Base-by-base conservation (phyloP, 2,797 vertebrate species). In the Molossus alvarezi region DNA sequence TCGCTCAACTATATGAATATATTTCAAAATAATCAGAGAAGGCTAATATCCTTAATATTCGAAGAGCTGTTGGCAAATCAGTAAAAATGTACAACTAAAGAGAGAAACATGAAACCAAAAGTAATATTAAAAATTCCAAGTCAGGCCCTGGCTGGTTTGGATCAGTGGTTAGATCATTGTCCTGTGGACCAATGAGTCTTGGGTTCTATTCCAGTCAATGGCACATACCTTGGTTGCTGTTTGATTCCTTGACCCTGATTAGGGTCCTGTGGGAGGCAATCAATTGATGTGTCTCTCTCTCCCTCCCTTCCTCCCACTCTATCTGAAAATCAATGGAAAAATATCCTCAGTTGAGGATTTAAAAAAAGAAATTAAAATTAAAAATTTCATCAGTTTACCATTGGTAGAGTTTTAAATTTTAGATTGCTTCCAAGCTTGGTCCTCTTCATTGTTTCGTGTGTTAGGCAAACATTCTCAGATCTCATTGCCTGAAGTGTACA, bases 321-420 rank as follows among this genome's bases (percentile, higher is more conserved):
- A 45, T 45, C 41, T 45, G 41, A 45, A 45, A 45, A 45, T 45
- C 41, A 45, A 45, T 45, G 41, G 41, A 45, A 45, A 45, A 45
- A 45, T 6, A 45, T 45, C 41, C 41, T 45, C 41, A 45, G 41
- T 45, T 45, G 41, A 45, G 41, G 41, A 45, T 45, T 45, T 45
- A 45, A 45, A 45, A 45, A 45, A 5, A 5, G 6, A 45, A 45
- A 45, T 45, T 45, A 45, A 45, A 45, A 45, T 93, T 87, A 29
- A 64, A 89, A 80, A 76, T 90, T 18, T 51, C 55, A 95, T 62
- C 41, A 62, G 5, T 27, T 88, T 94, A 55, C 20, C 25, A 51
- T 57, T 86, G 13, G 15, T 77, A 90, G 14, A 58, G 33, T 82
- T 91, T 82, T 81, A 51, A 93, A 93, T 69, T 64, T 91, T 72